Conservation (phyloP, 2,113 vertebrate species). For the Peucedramus taeniatus region DNA sequence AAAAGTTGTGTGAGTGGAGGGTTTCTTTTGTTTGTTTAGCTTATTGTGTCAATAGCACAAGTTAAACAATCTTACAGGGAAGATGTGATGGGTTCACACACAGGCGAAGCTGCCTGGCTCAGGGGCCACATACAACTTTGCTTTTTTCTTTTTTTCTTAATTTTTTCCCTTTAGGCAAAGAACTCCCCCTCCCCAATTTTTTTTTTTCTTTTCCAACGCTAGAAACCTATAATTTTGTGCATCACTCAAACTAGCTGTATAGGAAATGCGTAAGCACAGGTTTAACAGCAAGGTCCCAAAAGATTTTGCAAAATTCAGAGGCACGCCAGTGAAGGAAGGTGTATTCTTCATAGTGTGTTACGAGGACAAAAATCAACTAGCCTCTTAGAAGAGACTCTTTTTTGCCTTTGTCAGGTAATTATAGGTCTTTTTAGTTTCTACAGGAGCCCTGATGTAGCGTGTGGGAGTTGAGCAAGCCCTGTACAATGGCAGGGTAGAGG, state of each 20-base stretch:
- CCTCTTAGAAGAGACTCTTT: slow-evolving; percentile 70
- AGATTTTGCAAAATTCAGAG: slow-evolving; percentile 74
- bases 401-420: slow-evolving; percentile 84
- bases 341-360: slow-evolving; percentile 67
- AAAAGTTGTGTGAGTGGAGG: background rate
- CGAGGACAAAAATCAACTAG: slow-evolving; percentile 70
- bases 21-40: slow-evolving; percentile 38
- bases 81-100: background rate
- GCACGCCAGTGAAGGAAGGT: slow-evolving; percentile 57
- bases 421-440: slow-evolving; percentile 75
- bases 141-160: background rate
- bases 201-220: background rate
- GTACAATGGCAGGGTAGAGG: slow-evolving; percentile 67
- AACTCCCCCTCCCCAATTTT: slow-evolving; percentile 37
- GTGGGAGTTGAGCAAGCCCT: slow-evolving; percentile 78
- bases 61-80: slow-evolving; percentile 1
- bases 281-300: slow-evolving; percentile 71
- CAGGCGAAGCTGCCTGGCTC: slow-evolving; percentile 2
- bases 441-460: slow-evolving; percentile 67
- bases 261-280: slow-evolving; percentile 73
- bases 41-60: slow-evolving; percentile 30
- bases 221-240: slow-evolving; percentile 74
- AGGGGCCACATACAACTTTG: background rate
- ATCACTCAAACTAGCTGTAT: slow-evolving; percentile 71
- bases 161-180: background rate